Evolutionary conservation across 2,888 invertebrate species (phyloP).

Genomic region (Drosophila lutescens): DNA sequence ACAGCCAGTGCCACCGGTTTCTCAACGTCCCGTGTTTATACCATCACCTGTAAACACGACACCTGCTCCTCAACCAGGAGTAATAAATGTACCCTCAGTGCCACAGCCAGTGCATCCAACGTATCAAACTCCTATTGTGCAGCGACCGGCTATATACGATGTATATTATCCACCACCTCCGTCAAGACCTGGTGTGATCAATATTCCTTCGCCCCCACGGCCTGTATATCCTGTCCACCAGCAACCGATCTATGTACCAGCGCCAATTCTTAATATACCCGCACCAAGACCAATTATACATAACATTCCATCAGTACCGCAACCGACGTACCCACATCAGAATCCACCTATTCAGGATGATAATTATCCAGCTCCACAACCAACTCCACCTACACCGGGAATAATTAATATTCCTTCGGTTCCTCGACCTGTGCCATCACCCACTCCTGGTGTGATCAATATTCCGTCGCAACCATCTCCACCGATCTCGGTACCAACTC

Average conservation of each 20-base stretch:
- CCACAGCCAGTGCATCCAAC: conserved; percentile 28
- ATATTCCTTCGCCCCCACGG: conserved; percentile 32
- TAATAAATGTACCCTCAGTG: conserved; percentile 44
- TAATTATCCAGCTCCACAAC: conserved; percentile 15
- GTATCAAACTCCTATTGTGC: conserved; percentile 17
- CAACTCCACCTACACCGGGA: conserved; percentile 34
- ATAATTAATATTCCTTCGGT: conserved; percentile 48
- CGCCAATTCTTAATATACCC: conserved; percentile 13
- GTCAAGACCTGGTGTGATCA: conserved; percentile 30
- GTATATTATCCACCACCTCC: conserved; percentile 40
- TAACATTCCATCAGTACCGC: conserved; percentile 50
- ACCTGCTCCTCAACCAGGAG: conserved; percentile 26
- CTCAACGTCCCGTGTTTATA: conserved; percentile 37
- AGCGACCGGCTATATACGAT: conserved; percentile 37
- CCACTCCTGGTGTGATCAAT: conserved; percentile 31
- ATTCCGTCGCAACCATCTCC: conserved; percentile 16
- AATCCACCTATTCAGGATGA: conserved; percentile 30
- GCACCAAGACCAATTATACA: conserved; percentile 39
- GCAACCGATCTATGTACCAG: conserved; percentile 43
- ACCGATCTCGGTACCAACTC: conserved; percentile 1
- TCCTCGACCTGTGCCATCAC: conserved; percentile 13
- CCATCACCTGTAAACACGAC: conserved; percentile 28
- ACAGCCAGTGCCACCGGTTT: conserved; percentile 20
- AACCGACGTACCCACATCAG: conserved; percentile 34
- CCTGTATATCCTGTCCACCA: conserved; percentile 26